These are phyloP conservation scores for Odontomachus brunneus DNA, from an alignment of 1,140 invertebrate species.

Conservation along the genomic window DNA sequence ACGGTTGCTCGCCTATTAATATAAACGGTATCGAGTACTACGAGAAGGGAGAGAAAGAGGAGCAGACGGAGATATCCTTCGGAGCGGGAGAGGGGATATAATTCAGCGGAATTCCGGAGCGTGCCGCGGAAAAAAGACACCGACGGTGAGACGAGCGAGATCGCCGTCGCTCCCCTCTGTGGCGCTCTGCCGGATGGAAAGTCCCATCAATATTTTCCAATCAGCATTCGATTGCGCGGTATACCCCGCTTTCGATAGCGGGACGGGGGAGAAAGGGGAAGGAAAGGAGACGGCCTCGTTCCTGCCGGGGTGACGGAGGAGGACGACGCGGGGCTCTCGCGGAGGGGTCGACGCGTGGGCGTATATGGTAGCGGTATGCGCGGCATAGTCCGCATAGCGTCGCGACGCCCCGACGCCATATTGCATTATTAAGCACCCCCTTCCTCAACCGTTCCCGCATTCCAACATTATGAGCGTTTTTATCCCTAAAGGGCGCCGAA, in stretches of 20 bases:
- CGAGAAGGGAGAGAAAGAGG: too few relatives aligned
- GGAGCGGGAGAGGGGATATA: not conserved
- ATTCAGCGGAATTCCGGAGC: constrained; percentile 66
- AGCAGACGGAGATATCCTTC: too few relatives aligned
- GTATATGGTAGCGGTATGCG: constrained; percentile 82
- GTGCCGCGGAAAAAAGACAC: constrained; percentile 63
- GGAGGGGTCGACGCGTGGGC: constrained; percentile 72
- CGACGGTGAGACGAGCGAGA: constrained; percentile 29
- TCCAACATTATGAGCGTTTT: constrained; percentile 85
- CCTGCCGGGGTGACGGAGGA: not conserved
- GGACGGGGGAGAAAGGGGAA: too few relatives aligned
- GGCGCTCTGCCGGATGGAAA: constrained; percentile 39
- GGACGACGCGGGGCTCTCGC: constrained; percentile 33
- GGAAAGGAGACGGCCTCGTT: constrained; percentile 13
- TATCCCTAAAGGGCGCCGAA: constrained; percentile 77
- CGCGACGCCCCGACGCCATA: constrained; percentile 82
- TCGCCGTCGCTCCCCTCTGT: not conserved
- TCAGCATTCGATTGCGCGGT: constrained; percentile 82
- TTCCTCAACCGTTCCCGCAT: constrained; percentile 75
- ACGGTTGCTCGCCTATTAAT: too few relatives aligned
- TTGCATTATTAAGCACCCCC: constrained; percentile 84
- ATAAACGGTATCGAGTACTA: constrained; percentile 32
- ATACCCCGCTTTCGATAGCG: constrained; percentile 7
- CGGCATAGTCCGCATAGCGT: constrained; percentile 83
- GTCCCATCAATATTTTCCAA: constrained; percentile 83